Percentiles rank a stretch among this genome's conserved stretches.
These are phyloP conservation scores for Falcaria lacertinaria DNA, from an alignment of 2,888 invertebrate genomes.

Conservation along the genomic window DNA sequence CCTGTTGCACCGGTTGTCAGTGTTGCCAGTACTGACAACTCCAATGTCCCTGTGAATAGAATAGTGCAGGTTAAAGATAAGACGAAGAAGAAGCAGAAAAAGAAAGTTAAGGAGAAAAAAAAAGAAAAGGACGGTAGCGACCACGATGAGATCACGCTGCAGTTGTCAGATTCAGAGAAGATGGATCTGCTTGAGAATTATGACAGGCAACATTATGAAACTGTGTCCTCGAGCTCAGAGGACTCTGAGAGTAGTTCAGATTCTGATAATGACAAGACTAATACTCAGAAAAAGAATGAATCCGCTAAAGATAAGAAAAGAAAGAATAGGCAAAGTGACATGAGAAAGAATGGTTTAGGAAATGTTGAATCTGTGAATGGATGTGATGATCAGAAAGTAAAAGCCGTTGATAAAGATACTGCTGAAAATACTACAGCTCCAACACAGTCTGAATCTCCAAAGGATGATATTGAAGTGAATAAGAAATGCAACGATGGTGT, in stretches of 20 bases:
- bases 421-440: too few species aligned
- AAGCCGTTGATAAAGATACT: background rate
- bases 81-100: constrained; percentile 54
- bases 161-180: constrained; percentile 71
- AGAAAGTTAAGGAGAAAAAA: constrained; percentile 39
- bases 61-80: constrained; percentile 39
- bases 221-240: constrained; percentile 36
- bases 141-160: constrained; percentile 67
- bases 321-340: constrained; percentile 2
- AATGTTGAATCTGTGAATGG: too few species aligned
- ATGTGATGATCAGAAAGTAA: too few species aligned
- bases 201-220: constrained; percentile 53
- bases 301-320: background rate
- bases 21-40: constrained; percentile 3
- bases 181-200: constrained; percentile 71
- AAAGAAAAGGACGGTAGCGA: constrained; percentile 52
- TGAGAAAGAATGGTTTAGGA: constrained; percentile 1
- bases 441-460: too few species aligned
- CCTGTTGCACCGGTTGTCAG: constrained; percentile 6
- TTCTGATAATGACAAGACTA: constrained; percentile 10
- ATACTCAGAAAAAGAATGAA: background rate
- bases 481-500: too few species aligned
- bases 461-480: too few species aligned
- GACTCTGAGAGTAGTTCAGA: constrained; percentile 39
- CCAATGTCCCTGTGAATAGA: constrained; percentile 18